Conservation (phyloP, 2,888 invertebrate genomes). For the Auanema sp. region DNA sequence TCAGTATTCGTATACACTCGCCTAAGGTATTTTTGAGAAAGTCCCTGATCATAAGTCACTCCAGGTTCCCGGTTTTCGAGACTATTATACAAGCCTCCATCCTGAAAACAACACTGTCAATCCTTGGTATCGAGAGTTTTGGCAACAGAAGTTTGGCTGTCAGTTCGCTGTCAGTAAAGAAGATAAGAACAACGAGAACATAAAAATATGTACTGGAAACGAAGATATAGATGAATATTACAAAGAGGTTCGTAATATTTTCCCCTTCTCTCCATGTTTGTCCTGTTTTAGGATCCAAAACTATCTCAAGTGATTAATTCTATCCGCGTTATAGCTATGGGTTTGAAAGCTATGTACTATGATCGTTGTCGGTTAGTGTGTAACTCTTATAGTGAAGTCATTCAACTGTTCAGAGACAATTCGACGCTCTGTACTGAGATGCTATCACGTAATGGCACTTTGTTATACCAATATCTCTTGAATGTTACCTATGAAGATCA, state of each 20-base stretch:
- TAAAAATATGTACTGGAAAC: constrained; percentile 52
- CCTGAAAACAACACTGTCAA: constrained; percentile 74
- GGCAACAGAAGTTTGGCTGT: constrained; percentile 74
- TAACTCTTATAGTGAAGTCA: no score
- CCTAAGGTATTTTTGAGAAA: constrained; percentile 70
- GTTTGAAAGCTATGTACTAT: constrained; percentile 75
- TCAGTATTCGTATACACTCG: constrained; percentile 78
- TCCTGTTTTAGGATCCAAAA: constrained; percentile 73
- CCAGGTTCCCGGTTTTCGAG: constrained; percentile 67
- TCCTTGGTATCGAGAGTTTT: constrained; percentile 78
- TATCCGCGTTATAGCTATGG: constrained; percentile 77
- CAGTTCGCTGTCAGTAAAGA: constrained; percentile 47
- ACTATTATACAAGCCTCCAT: constrained; percentile 74
- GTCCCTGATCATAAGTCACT: not conserved
- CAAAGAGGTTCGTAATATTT: constrained; percentile 43
- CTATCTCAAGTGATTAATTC: constrained; percentile 80
- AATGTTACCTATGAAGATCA: constrained; percentile 70
- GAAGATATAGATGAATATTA: constrained; percentile 58
- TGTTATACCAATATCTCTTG: constrained; percentile 72
- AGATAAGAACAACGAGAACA: constrained; percentile 46
- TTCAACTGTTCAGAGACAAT: constrained; percentile 55
- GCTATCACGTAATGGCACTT: constrained; percentile 76
- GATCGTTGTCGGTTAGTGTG: constrained; percentile 69
- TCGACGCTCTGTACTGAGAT: constrained; percentile 72
- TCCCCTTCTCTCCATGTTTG: not conserved